Evolutionary conservation across 1,140 invertebrate species (phyloP).

Genomic region (Apis laboriosa): DNA sequence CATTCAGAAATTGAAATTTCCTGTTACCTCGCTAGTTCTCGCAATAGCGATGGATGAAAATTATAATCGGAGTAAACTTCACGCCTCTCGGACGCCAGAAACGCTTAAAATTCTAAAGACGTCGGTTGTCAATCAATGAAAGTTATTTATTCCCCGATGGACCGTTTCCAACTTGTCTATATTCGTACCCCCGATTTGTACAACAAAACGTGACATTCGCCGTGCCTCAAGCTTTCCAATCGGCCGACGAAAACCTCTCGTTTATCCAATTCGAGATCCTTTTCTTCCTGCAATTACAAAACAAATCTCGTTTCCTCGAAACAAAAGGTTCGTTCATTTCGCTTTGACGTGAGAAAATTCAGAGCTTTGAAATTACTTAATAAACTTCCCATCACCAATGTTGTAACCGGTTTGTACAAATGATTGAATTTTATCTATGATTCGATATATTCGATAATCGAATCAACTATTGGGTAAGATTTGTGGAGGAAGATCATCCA

Average conservation of each 20-base stretch:
- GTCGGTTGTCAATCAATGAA: constrained; percentile 20
- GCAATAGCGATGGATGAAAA: too few relatives aligned
- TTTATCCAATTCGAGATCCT: not conserved
- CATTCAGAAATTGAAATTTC: too few relatives aligned
- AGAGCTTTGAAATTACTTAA: not conserved
- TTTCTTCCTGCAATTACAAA: not conserved
- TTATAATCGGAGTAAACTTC: too few relatives aligned
- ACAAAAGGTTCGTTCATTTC: not conserved
- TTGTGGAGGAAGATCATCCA: too few relatives aligned
- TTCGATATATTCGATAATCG: not conserved
- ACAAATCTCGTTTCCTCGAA: not conserved
- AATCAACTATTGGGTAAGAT: not conserved
- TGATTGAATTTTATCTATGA: not conserved
- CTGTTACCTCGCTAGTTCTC: too few relatives aligned
- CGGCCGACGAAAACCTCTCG: not conserved
- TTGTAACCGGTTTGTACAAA: not conserved
- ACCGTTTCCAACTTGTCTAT: constrained; percentile 16
- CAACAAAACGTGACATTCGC: not conserved
- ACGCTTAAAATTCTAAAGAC: constrained; percentile 16
- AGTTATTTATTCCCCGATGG: constrained; percentile 13
- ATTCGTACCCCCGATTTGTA: not conserved
- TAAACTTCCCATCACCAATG: not conserved
- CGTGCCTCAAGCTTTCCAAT: too few relatives aligned
- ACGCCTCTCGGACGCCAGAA: too few relatives aligned
- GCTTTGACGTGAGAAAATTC: not conserved